Conservation (phyloP, 2,888 invertebrate species). For the Himalopsyche anomala region DNA sequence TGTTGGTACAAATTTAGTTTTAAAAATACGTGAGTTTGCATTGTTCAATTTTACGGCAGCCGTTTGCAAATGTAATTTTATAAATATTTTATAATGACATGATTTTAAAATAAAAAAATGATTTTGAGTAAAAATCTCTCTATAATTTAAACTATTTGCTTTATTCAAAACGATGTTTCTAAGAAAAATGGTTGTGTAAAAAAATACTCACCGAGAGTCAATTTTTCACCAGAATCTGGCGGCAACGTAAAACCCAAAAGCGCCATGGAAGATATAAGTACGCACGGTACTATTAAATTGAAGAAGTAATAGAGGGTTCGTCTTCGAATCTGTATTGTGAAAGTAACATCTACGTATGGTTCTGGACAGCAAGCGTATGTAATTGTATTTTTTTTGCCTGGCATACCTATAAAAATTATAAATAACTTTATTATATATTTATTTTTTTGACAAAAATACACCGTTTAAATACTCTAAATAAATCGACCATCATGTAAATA, state of each 20-base stretch:
- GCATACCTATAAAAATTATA: constrained; percentile 84
- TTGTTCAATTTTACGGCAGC: too few relatives aligned
- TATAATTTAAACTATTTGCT: too few relatives aligned
- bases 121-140: too few relatives aligned
- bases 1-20: too few relatives aligned
- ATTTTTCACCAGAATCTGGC: constrained; percentile 97
- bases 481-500: too few relatives aligned
- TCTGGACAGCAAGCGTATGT: constrained; percentile 95
- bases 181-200: neutral
- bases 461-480: too few relatives aligned
- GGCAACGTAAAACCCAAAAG: constrained; percentile 98
- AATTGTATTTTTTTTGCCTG: constrained; percentile 92
- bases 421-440: neutral
- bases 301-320: constrained; percentile 99
- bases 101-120: too few relatives aligned
- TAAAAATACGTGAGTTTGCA: too few relatives aligned
- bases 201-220: constrained; percentile 88
- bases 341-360: constrained; percentile 96
- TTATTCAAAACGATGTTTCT: too few relatives aligned
- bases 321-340: constrained; percentile 96
- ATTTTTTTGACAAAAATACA: too few relatives aligned
- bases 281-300: constrained; percentile 99
- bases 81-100: too few relatives aligned
- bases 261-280: constrained; percentile 99
- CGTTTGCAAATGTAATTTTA: too few relatives aligned